Conservation (phyloP, 2,113 vertebrate species). For the Chaetura pelagica region DNA sequence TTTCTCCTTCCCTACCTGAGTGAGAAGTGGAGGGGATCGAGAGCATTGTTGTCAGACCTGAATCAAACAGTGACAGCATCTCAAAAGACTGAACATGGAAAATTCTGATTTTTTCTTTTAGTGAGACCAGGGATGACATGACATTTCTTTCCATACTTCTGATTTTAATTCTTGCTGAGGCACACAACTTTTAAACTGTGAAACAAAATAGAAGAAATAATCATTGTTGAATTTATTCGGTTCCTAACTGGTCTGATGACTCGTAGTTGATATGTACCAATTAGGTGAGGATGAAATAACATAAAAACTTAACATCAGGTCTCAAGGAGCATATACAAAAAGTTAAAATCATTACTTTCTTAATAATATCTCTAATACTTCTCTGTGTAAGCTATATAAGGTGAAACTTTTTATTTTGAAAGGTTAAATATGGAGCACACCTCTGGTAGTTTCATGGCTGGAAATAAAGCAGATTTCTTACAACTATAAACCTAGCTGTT, state of each 20-base stretch:
- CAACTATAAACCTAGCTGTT: not conserved
- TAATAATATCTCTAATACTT: not conserved
- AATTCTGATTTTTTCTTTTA: not conserved
- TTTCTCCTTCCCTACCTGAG: too few species aligned
- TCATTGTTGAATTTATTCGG: not conserved
- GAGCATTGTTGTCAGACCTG: too few species aligned
- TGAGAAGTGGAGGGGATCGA: too few species aligned
- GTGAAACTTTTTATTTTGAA: not conserved
- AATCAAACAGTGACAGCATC: too few species aligned
- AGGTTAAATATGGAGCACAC: not conserved
- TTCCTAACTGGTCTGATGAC: not conserved
- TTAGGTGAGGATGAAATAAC: not conserved
- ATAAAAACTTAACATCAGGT: not conserved
- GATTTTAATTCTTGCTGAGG: not conserved
- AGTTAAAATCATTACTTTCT: not conserved
- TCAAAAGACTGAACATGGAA: not conserved
- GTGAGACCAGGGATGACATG: not conserved
- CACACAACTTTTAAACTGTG: not conserved
- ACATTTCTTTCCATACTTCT: not conserved
- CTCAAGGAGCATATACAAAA: not conserved
- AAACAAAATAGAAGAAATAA: not conserved
- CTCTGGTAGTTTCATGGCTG: not conserved
- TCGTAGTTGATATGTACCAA: not conserved
- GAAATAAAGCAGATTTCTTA: not conserved
- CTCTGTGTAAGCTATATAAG: not conserved